Conservation (phyloP, 2,888 invertebrate genomes). For the Meandrusa payeni region DNA sequence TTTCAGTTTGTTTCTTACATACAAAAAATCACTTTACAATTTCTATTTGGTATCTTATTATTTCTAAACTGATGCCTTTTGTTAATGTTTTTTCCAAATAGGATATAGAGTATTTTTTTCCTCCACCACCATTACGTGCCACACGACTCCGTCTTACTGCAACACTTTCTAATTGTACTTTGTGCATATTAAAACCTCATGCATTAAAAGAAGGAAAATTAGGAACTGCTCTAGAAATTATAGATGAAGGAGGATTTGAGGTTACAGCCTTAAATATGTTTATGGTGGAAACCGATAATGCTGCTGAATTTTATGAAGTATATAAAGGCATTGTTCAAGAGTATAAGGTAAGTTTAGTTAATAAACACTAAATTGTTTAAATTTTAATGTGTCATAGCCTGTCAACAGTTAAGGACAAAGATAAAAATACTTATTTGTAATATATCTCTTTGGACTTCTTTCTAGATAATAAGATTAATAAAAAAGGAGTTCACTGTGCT, state of each 20-base stretch:
- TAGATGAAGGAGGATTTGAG: conserved; percentile 87
- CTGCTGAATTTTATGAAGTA: conserved; percentile 95
- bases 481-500: too few relatives aligned
- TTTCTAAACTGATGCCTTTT: neutral
- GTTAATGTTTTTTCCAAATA: conserved; percentile 39
- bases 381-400: too few relatives aligned
- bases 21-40: too few relatives aligned
- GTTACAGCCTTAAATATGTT: conserved; percentile 91
- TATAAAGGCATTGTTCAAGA: conserved; percentile 94
- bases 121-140: conserved; percentile 54
- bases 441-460: too few relatives aligned
- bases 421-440: too few relatives aligned
- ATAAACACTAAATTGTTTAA: too few relatives aligned
- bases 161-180: conserved; percentile 84
- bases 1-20: too few relatives aligned
- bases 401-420: too few relatives aligned
- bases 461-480: too few relatives aligned
- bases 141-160: conserved; percentile 75
- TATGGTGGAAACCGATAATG: conserved; percentile 88
- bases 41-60: too few relatives aligned
- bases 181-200: conserved; percentile 95
- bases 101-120: conserved; percentile 84
- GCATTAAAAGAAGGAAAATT: conserved; percentile 87
- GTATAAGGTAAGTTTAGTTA: conserved; percentile 81
- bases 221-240: conserved; percentile 85